Conservation (phyloP, 2,113 vertebrate species). For the Tonatia bakeri region DNA sequence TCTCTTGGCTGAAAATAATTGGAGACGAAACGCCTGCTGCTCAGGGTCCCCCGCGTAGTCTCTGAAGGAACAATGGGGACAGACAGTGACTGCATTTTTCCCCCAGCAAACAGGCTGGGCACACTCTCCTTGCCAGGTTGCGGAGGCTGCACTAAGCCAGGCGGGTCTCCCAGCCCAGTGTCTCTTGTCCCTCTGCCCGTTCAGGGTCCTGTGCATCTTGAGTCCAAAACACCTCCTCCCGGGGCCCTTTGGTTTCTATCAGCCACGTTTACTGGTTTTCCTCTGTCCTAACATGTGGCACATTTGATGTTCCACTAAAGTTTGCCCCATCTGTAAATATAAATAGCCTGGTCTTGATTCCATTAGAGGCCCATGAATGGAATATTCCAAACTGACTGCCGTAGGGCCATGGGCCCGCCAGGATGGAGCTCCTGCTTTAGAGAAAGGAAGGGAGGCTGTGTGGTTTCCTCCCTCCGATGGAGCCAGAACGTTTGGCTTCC, state of each 20-base stretch:
- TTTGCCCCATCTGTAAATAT: constrained; percentile 59
- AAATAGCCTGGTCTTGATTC: constrained; percentile 51
- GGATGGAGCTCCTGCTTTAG: not conserved
- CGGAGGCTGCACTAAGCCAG: constrained; percentile 31
- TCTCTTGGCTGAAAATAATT: constrained; percentile 63
- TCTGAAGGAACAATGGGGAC: constrained; percentile 64
- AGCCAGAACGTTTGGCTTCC: not conserved
- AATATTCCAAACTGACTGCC: not conserved
- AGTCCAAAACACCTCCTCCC: constrained; percentile 42
- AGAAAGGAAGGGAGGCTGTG: not conserved
- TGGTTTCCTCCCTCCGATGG: rapidly evolving
- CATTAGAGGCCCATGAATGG: constrained; percentile 22
- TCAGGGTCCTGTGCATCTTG: not conserved
- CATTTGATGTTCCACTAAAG: constrained; percentile 72
- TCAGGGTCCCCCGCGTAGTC: constrained; percentile 25
- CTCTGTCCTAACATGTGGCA: constrained; percentile 68
- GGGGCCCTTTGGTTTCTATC: constrained; percentile 56
- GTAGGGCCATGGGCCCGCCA: not conserved
- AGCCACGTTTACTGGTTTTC: constrained; percentile 68
- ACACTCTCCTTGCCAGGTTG: not conserved
- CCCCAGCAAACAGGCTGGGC: not conserved
- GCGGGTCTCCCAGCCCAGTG: not conserved
- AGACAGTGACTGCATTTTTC: constrained; percentile 16
- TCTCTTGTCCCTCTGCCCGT: constrained; percentile 32
- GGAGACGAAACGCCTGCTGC: constrained; percentile 65